phyloP scores from a whole-genome alignment of 1,140 invertebrate genomes.

The Scaptomyza pallida region DNA sequence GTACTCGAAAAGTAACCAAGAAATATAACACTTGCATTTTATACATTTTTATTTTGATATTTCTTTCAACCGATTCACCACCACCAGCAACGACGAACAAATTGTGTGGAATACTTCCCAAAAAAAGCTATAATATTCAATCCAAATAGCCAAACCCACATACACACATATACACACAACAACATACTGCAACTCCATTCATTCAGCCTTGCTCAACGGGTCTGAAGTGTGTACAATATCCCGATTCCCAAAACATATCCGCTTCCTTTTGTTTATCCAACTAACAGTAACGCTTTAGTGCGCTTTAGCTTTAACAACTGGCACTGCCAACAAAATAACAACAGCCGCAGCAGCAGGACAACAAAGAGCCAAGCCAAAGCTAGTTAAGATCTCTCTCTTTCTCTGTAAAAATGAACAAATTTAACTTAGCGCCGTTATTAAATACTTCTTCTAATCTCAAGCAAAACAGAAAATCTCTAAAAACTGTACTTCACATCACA shows the following conservation, averaged over 20 bases:
- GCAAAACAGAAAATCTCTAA: conserved; percentile 63
- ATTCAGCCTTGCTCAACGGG: conserved; percentile 26
- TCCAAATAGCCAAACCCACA: conserved; percentile 25
- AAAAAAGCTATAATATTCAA: background rate
- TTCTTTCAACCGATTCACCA: background rate
- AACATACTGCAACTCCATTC: conserved; percentile 4
- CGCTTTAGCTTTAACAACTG: conserved; percentile 39
- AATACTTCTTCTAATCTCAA: conserved; percentile 15
- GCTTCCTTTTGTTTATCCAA: conserved; percentile 41
- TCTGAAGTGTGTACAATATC: conserved; percentile 12
- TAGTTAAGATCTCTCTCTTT: conserved; percentile 19
- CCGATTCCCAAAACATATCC: background rate
- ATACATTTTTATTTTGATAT: background rate
- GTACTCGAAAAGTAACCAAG: conserved; percentile 41
- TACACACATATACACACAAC: conserved; percentile 19
- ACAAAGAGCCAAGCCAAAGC: conserved; percentile 58
- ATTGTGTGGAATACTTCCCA: background rate
- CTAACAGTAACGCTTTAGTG: background rate
- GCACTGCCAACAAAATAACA: conserved; percentile 38
- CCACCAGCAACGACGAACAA: background rate
- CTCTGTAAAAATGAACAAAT: conserved; percentile 51
- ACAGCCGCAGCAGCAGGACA: conserved; percentile 58
- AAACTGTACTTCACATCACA: conserved; percentile 77
- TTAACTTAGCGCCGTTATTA: conserved; percentile 36
- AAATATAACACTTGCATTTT: conserved; percentile 11